Evolutionary conservation across 2,888 invertebrate species (phyloP).

Genomic region (Onthophagus sagittarius): DNA sequence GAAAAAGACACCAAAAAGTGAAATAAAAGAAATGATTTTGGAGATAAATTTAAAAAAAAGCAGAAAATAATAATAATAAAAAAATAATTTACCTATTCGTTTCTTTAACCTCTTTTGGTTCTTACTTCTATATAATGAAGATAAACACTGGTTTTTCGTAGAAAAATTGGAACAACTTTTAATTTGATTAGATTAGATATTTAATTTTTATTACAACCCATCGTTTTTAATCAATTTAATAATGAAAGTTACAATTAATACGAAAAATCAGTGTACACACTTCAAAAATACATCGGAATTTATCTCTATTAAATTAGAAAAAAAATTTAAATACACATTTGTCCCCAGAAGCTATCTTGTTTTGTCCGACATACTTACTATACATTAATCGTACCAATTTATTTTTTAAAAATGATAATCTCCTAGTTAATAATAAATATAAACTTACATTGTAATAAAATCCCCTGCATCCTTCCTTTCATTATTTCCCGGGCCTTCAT

Average conservation of each 20-base stretch:
- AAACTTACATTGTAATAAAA: conserved; percentile 89
- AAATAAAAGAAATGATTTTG: not conserved
- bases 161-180: not conserved
- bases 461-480: conserved; percentile 78
- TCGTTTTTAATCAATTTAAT: not conserved
- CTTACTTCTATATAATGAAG: no score
- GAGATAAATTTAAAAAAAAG: not conserved
- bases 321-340: not conserved
- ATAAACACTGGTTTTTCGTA: no score
- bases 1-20: not conserved
- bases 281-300: no score
- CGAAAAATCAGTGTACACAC: no score
- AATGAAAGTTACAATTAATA: no score
- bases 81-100: not conserved
- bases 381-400: not conserved
- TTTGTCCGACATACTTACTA: conserved; percentile 12
- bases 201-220: not conserved
- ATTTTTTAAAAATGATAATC: not conserved
- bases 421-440: not conserved
- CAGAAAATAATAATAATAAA: not conserved
- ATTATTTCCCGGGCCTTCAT: conserved; percentile 79
- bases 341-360: not conserved
- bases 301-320: no score
- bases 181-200: not conserved
- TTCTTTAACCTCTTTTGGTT: not conserved